These are phyloP conservation scores for Basileuterus tristriatus DNA, from an alignment of 2,797 vertebrate species.

Conservation along the genomic window DNA sequence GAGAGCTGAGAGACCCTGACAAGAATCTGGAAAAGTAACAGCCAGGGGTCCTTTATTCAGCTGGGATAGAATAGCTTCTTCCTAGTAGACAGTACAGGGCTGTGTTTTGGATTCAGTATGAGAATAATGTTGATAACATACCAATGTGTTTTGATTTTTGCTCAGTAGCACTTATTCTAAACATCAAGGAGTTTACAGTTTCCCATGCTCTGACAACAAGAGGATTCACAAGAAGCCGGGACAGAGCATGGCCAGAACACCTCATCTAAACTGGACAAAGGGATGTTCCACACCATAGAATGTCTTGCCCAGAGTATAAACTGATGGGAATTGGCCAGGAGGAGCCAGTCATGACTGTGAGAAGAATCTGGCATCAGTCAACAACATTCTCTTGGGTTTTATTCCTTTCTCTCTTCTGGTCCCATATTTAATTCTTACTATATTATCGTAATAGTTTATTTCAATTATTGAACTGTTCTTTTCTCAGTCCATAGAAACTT, in stretches of 20 bases:
- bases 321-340: background rate
- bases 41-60: background rate
- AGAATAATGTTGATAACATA: background rate
- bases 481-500: background rate
- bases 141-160: background rate
- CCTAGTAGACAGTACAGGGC: background rate
- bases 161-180: background rate
- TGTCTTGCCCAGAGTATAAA: background rate
- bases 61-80: background rate
- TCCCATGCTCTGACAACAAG: background rate
- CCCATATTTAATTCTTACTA: background rate
- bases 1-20: background rate
- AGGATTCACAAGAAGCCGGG: accelerated
- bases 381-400: background rate
- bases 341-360: accelerated
- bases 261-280: background rate
- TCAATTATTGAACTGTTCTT: background rate
- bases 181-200: background rate
- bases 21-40: background rate
- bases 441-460: background rate
- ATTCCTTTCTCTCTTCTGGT: background rate
- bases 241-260: background rate
- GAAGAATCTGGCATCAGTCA: background rate
- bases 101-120: background rate
- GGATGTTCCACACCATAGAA: background rate